Percentiles rank a stretch among this genome's conserved stretches.
Conservation (phyloP, 2,888 invertebrate species). For the Barypeithes pellucidus region DNA sequence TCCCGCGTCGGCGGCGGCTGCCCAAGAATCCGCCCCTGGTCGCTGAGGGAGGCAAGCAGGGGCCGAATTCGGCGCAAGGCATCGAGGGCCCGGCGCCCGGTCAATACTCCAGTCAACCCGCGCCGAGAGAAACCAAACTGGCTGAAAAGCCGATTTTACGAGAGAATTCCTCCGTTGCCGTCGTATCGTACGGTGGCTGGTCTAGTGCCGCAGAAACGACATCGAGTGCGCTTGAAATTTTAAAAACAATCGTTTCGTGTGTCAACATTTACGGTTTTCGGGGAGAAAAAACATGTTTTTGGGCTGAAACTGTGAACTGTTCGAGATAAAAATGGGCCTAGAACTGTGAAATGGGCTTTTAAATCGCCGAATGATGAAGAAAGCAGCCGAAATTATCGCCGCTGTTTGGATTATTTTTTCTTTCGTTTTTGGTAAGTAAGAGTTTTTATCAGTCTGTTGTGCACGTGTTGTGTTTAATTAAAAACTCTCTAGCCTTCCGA, state of each 20-base stretch:
- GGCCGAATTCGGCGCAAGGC: constrained; percentile 59
- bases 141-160: constrained; percentile 51
- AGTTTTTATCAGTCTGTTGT: background rate
- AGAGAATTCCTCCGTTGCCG: constrained; percentile 50
- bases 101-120: constrained; percentile 60
- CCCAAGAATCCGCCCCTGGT: constrained; percentile 52
- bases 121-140: constrained; percentile 43
- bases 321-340: constrained; percentile 33
- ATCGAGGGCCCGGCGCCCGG: constrained; percentile 60
- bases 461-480: background rate
- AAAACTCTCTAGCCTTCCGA: too few species aligned
- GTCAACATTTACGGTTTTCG: constrained; percentile 33
- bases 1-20: constrained; percentile 26
- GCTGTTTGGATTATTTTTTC: constrained; percentile 61
- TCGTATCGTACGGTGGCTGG: constrained; percentile 46
- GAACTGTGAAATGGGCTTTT: constrained; percentile 40
- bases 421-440: constrained; percentile 60
- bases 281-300: constrained; percentile 36
- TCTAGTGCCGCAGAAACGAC: constrained; percentile 37
- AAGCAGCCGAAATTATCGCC: constrained; percentile 42
- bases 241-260: constrained; percentile 33
- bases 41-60: constrained; percentile 53
- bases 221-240: constrained; percentile 35
- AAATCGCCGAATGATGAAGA: constrained; percentile 49
- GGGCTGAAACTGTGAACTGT: constrained; percentile 28